A percentile compares a stretch with the other conserved stretches of the same genome.
Evolutionary conservation across 2,113 vertebrate genomes (phyloP).

Genomic region (Ardeotis arabs): DNA sequence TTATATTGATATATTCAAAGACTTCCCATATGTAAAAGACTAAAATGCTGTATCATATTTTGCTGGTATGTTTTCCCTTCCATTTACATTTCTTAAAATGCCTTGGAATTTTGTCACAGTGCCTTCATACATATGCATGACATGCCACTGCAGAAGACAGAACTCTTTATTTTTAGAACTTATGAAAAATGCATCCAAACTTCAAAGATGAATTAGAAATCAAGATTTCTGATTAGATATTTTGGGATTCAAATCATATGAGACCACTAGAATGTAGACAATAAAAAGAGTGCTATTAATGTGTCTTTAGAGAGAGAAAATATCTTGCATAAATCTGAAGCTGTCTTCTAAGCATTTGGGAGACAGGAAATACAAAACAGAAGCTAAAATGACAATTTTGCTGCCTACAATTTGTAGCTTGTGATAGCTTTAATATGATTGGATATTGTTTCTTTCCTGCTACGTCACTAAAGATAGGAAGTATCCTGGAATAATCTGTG

Average conservation of each 20-base stretch:
- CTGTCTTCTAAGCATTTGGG: not conserved
- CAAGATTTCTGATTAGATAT: constrained; percentile 72
- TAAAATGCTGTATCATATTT: constrained; percentile 68
- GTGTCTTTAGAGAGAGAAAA: constrained; percentile 48
- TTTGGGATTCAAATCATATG: constrained; percentile 65
- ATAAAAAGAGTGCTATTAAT: not conserved
- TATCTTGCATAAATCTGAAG: not conserved
- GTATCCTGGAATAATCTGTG: not conserved
- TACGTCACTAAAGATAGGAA: not conserved
- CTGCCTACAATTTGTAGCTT: not conserved
- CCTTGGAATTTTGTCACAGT: constrained; percentile 53
- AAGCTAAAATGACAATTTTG: not conserved
- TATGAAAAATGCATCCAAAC: constrained; percentile 80
- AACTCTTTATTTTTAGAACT: constrained; percentile 73
- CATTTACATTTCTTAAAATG: constrained; percentile 57
- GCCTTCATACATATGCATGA: constrained; percentile 65
- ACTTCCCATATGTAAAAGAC: not conserved
- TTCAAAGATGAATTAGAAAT: constrained; percentile 78
- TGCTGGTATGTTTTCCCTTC: constrained; percentile 54
- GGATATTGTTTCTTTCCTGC: not conserved
- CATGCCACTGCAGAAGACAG: constrained; percentile 66
- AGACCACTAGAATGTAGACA: constrained; percentile 13
- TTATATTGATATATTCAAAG: constrained; percentile 19
- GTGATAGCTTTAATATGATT: not conserved
- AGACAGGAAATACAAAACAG: not conserved